These are phyloP conservation scores for Heliconius ismenius DNA, from an alignment of 2,888 invertebrate genomes.

Conservation along the genomic window DNA sequence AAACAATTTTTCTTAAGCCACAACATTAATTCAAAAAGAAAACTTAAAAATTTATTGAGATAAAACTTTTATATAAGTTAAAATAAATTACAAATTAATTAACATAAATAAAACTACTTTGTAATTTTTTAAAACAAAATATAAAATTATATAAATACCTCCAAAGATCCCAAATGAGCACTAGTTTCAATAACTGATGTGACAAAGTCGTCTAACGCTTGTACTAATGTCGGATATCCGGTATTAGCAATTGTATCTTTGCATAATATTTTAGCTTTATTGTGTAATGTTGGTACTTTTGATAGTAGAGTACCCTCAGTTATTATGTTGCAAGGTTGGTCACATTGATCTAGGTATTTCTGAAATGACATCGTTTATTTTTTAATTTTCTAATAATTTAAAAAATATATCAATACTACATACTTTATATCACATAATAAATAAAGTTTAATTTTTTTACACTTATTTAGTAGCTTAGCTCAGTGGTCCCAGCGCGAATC, in stretches of 20 bases:
- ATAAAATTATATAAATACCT: conserved; percentile 67
- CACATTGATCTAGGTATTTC: conserved; percentile 73
- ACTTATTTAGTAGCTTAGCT: no score
- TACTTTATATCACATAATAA: no score
- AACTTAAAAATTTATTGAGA: no score
- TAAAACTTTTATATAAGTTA: neutral
- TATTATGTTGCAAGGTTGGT: conserved; percentile 56
- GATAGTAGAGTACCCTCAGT: conserved; percentile 63
- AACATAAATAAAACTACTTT: neutral
- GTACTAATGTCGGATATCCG: conserved; percentile 83
- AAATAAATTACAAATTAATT: neutral
- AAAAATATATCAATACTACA: no score
- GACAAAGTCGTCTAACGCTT: conserved; percentile 85
- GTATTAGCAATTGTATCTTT: conserved; percentile 82
- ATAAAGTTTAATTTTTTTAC: no score
- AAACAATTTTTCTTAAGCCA: no score
- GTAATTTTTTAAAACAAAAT: neutral
- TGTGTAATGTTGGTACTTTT: conserved; percentile 73
- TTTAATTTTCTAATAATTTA: no score
- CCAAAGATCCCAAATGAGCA: conserved; percentile 84
- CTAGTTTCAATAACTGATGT: conserved; percentile 85
- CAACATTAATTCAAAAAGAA: no score
- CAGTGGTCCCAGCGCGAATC: no score
- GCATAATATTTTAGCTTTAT: conserved; percentile 84
- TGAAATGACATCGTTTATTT: conserved; percentile 46